Conservation (phyloP, 2,888 invertebrate genomes). For the Plagodis dolabraria region DNA sequence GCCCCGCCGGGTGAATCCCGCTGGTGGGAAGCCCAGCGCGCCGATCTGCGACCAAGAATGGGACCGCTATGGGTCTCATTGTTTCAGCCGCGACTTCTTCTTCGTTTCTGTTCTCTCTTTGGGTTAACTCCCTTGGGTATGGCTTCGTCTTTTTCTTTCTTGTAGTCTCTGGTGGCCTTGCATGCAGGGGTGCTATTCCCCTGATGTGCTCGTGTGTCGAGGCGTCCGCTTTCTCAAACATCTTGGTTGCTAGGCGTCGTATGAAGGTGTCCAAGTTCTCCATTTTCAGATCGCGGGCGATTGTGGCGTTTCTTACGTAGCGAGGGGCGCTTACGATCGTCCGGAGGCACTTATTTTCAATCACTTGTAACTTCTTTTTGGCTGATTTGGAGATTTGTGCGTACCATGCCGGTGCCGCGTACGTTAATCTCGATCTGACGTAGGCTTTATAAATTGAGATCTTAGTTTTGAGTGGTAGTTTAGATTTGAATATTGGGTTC, state of each 20-base stretch:
- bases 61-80: too few relatives aligned
- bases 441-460: neutral
- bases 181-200: too few relatives aligned
- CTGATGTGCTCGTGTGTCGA: too few relatives aligned
- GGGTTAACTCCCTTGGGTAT: too few relatives aligned
- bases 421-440: constrained; percentile 5
- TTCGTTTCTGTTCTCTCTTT: too few relatives aligned
- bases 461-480: constrained; percentile 5
- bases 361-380: constrained; percentile 1
- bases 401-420: constrained; percentile 13
- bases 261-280: constrained; percentile 12
- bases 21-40: too few relatives aligned
- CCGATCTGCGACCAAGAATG: too few relatives aligned
- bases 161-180: too few relatives aligned
- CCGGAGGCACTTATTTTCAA: constrained; percentile 5
- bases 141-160: too few relatives aligned
- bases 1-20: too few relatives aligned
- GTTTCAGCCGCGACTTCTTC: too few relatives aligned
- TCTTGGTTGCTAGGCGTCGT: neutral
- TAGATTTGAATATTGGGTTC: neutral
- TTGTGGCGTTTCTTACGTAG: constrained; percentile 13
- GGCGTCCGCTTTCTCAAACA: constrained; percentile 8
- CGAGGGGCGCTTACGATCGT: constrained; percentile 7
- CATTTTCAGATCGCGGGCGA: constrained; percentile 10
- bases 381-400: neutral